These are phyloP conservation scores for Podargus strigoides DNA, from an alignment of 2,797 vertebrate genomes.

Conservation along the genomic window DNA sequence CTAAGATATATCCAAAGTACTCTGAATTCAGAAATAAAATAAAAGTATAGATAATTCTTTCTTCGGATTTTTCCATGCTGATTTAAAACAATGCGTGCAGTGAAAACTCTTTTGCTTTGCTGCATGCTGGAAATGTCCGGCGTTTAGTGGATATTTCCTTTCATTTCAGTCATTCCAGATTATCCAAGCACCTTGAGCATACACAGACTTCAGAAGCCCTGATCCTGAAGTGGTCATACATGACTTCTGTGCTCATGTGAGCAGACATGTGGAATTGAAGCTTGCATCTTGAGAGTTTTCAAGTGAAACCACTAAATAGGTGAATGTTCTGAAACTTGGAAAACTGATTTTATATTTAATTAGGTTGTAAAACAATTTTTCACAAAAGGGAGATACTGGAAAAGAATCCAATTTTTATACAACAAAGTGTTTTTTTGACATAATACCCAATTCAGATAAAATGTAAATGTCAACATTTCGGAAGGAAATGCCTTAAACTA, in stretches of 20 bases:
- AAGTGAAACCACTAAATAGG: not conserved
- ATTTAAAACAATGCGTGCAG: not conserved
- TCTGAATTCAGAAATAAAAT: not conserved
- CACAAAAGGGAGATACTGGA: not conserved
- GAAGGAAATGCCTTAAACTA: not conserved
- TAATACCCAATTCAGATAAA: not conserved
- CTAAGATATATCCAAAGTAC: not conserved
- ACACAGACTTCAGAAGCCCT: not conserved
- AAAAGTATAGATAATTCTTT: not conserved
- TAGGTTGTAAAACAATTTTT: not conserved
- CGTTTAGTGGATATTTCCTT: not conserved
- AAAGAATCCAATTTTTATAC: fast-evolving
- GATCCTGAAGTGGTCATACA: not conserved
- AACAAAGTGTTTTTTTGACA: not conserved
- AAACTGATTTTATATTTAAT: not conserved
- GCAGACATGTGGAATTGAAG: not conserved
- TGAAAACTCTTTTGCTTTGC: not conserved
- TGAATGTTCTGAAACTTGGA: not conserved
- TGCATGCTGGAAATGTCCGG: not conserved
- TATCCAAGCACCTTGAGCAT: not conserved
- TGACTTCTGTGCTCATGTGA: not conserved
- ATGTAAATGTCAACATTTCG: not conserved
- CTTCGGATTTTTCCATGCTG: not conserved
- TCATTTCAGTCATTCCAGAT: not conserved
- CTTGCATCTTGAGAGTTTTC: not conserved